Evolutionary conservation across 2,888 invertebrate species (phyloP).

Genomic region (Neria commutata): DNA sequence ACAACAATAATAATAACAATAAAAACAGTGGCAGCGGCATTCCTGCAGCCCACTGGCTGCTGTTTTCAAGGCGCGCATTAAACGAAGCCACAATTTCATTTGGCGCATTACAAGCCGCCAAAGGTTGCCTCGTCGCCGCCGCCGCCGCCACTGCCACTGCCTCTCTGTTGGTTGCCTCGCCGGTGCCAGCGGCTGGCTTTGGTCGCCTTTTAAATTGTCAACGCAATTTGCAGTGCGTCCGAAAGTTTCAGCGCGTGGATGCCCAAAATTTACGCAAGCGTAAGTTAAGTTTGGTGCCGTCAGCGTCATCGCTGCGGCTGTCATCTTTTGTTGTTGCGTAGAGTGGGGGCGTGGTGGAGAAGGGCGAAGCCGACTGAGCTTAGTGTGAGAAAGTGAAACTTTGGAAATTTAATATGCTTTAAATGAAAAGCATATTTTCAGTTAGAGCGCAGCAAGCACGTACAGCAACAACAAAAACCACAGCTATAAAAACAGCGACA

Average conservation of each 20-base stretch:
- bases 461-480: constrained; percentile 16
- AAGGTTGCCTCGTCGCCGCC: neutral
- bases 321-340: neutral
- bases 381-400: constrained; percentile 44
- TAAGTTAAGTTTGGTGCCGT: neutral
- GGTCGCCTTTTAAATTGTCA: constrained; percentile 11
- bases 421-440: constrained; percentile 35
- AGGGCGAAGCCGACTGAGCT: constrained; percentile 1
- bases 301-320: neutral
- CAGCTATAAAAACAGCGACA: constrained; percentile 1
- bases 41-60: neutral
- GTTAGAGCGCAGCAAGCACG: constrained; percentile 23
- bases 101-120: constrained; percentile 4
- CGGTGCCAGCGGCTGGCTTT: neutral
- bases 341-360: neutral
- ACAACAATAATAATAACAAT: constrained; percentile 1
- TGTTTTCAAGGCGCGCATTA: neutral
- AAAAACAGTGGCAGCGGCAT: neutral
- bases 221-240: constrained; percentile 1
- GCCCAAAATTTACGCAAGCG: neutral
- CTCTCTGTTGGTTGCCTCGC: too few species aligned
- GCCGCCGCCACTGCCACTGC: neutral
- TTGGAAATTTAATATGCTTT: constrained; percentile 50
- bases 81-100: constrained; percentile 16
- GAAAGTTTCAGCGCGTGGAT: neutral